phyloP scores from a whole-genome alignment of 2,797 vertebrate genomes.

The Catharus ustulatus region DNA sequence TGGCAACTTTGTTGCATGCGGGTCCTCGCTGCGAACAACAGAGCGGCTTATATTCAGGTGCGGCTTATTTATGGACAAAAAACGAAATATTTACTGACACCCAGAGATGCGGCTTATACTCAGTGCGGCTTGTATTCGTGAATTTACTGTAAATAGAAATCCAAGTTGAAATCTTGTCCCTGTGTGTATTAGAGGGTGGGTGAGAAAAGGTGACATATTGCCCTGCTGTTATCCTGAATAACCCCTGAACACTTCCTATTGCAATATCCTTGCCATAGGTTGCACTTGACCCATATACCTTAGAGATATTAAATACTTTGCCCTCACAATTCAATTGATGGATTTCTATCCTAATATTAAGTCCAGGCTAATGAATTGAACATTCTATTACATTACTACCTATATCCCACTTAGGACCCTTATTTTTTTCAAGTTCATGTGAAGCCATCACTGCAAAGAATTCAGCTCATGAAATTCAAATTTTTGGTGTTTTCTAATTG shows the following conservation, averaged over 20 bases:
- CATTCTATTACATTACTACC: not conserved
- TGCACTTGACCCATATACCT: not conserved
- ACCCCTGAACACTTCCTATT: not conserved
- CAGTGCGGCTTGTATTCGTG: no score
- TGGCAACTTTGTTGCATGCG: no score
- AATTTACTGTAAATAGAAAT: not conserved
- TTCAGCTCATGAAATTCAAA: not conserved
- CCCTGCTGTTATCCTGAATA: not conserved
- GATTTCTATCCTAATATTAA: constrained; percentile 10
- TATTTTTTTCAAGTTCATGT: not conserved
- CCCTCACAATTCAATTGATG: not conserved
- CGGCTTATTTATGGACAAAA: no score
- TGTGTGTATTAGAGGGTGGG: fast-evolving
- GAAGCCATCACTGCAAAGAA: not conserved
- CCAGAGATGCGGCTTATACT: no score
- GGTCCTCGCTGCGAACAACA: no score
- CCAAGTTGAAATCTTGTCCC: not conserved
- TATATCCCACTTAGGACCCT: not conserved
- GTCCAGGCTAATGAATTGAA: not conserved
- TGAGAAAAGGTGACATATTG: not conserved
- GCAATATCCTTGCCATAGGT: not conserved
- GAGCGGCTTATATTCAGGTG: no score
- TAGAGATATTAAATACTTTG: not conserved
- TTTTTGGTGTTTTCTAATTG: not conserved
- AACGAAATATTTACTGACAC: no score